Evolutionary conservation across 2,888 invertebrate species (phyloP).

Genomic region (Chymomyza amoena): DNA sequence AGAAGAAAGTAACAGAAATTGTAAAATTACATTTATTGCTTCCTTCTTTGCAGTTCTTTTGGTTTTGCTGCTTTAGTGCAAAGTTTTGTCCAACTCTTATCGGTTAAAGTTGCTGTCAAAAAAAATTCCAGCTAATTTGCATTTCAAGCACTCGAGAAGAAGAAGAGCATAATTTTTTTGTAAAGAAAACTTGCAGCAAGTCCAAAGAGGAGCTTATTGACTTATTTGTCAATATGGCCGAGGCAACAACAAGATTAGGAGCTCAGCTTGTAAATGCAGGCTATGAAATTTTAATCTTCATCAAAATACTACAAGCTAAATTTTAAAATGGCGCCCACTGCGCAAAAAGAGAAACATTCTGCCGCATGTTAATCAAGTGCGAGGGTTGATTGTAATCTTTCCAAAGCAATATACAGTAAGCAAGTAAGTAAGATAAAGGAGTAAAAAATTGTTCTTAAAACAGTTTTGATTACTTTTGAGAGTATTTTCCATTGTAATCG

Average conservation of each 20-base stretch:
- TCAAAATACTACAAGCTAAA: constrained; percentile 28
- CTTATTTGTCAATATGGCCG: constrained; percentile 20
- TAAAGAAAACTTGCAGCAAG: not conserved
- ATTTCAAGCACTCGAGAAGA: not conserved
- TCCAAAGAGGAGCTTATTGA: constrained; percentile 13
- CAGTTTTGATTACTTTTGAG: no score
- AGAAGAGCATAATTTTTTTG: not conserved
- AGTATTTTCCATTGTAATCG: no score
- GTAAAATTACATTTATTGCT: constrained; percentile 62
- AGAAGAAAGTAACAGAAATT: constrained; percentile 27
- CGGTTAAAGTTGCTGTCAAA: not conserved
- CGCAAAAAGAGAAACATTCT: no score
- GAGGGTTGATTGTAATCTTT: no score
- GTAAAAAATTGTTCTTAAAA: no score
- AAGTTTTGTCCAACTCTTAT: constrained; percentile 3
- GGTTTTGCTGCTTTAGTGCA: not conserved
- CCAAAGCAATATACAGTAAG: no score
- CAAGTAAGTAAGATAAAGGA: no score
- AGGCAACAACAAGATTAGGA: constrained; percentile 2
- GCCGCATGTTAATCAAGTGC: constrained; percentile 26
- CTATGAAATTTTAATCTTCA: constrained; percentile 48
- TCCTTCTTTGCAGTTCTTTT: constrained; percentile 30
- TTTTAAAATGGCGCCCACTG: not conserved
- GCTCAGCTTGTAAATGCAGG: not conserved
- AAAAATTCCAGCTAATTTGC: constrained; percentile 1